Conservation (phyloP, 2,888 invertebrate species). For the Epirrhoe alternata region DNA sequence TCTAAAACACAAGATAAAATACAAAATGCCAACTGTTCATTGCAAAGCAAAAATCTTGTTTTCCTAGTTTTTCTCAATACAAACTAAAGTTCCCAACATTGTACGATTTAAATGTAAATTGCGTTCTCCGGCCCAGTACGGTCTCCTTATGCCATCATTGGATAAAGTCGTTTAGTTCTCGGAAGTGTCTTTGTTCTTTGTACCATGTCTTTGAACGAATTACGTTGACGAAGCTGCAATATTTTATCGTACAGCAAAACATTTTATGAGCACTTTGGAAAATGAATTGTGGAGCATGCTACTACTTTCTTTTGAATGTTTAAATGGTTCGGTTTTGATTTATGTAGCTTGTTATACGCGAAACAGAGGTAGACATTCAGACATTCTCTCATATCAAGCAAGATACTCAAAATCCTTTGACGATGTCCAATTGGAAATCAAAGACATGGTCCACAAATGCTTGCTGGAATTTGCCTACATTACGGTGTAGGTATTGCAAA, state of each 20-base stretch:
- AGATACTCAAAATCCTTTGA: too few relatives aligned
- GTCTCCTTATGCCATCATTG: background rate
- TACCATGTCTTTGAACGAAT: background rate
- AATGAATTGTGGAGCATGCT: background rate
- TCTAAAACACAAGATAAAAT: background rate
- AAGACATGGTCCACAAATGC: too few relatives aligned
- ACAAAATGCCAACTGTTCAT: too few relatives aligned
- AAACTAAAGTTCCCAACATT: background rate
- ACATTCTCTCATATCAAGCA: too few relatives aligned
- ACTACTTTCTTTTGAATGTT: background rate
- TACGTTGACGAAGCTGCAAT: background rate
- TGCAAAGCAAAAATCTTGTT: background rate
- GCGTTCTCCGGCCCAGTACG: background rate
- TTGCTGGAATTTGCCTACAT: too few relatives aligned
- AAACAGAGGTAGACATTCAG: too few relatives aligned
- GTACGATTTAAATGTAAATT: conserved; percentile 1
- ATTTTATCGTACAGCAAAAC: background rate
- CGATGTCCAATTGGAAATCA: too few relatives aligned
- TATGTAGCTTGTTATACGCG: too few relatives aligned
- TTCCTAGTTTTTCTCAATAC: background rate
- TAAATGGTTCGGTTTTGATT: background rate
- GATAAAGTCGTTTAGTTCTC: background rate
- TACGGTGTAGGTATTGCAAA: too few relatives aligned
- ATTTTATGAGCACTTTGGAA: background rate
- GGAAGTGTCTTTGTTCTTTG: background rate